Evolutionary conservation across 92 coral and sea anemone genomes (phyloP), one percentile per base, ranked within the genome.

Genomic region (Plumapathes pennacea): DNA sequence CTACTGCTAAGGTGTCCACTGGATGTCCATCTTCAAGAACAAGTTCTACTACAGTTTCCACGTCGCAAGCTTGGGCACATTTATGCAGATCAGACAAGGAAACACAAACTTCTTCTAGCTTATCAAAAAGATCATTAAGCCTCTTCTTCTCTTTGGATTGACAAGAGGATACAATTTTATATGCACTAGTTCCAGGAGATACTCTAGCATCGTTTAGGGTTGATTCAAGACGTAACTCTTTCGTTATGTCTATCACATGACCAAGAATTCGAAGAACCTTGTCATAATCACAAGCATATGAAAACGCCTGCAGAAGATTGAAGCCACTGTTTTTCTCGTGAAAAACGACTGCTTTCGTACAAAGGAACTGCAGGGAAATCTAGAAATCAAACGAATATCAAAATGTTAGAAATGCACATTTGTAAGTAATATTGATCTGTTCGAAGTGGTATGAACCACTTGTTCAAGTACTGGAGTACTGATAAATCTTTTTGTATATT

Each of bases 31-130:
- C 11, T 24, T 62, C 27, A 18, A 62, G 25, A 11, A 62, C 69
- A 10, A 62, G 69, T 15, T 62, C 69, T 12, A 62, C 69, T 3
- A 47, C 69, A 17, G 12, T 32, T 14, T 62, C 69, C 6, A 28
- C 34, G 26, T 62, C 69, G 38, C 32, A 11, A 21, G 0, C 26
- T n/a, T 8, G 9, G 40, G 46, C 33, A 44, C 67, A 60, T 43
- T 44, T 12, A 29, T 60, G 67, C 20, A 60, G 37, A n/a, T 60
- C 54, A 2, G 67, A 29, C 14, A 60, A 10, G 7, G 67, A 30
- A 6, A 7, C 25, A 5, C 21, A 4, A 4, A 12, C 31, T 14
- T 41, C 20, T 1, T 9, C 23, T 10, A 8, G 10, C n/a, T 30
- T 18, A 12, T 11, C 19, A 25, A 3, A 28, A 12, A 60, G 4